Evolutionary conservation across 1,140 invertebrate genomes (phyloP), one percentile per base, ranked within the genome.

Genomic region (Ladona fulva): DNA sequence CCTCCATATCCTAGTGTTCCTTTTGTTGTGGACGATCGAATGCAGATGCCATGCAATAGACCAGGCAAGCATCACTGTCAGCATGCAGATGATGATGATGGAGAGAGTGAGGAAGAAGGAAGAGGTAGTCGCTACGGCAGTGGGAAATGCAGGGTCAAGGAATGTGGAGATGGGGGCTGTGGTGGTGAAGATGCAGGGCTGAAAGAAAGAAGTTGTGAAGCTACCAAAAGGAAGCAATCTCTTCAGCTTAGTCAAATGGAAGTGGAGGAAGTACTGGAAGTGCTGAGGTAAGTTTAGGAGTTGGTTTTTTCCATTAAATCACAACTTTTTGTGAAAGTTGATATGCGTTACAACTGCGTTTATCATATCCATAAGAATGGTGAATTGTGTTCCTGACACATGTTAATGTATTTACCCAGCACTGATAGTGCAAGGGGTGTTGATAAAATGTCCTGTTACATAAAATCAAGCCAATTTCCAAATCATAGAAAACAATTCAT

Each of bases 61-160:
- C 91, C 89, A 66, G 92, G 92, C 0, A 93, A 93, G 81, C 90
- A 92, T 80, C 89, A 90, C 79, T 92, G 91, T 84, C 87, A 83
- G 42, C 90, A 88, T 81, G 80, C 77, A 11, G 79, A 76, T n/a
- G 89, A 90, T 80, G 89, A 89, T 25, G 89, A 90, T 76, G 86
- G 87, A 59, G 82, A 10, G n/a, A 76, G 42, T 52, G 77, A 77
- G 77, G 77, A 42, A 66, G 52, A 52, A 22, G 25, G 75, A 44
- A 37, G 78, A 59, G 52, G 76, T 16, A 76, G 52, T 19, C 52
- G 52, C 12, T 16, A 6, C 5, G 52, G 52, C 16, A 22, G 12
- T 66, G 52, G 52, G 12, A 19, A 22, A 22, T 22, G n/a, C 16
- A 66, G 52, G 52, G 52, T 16, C 52, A 66, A 37, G 29, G 29